Evolutionary conservation across 2,888 invertebrate genomes (phyloP).

Genomic region (Heliothis peltigera): DNA sequence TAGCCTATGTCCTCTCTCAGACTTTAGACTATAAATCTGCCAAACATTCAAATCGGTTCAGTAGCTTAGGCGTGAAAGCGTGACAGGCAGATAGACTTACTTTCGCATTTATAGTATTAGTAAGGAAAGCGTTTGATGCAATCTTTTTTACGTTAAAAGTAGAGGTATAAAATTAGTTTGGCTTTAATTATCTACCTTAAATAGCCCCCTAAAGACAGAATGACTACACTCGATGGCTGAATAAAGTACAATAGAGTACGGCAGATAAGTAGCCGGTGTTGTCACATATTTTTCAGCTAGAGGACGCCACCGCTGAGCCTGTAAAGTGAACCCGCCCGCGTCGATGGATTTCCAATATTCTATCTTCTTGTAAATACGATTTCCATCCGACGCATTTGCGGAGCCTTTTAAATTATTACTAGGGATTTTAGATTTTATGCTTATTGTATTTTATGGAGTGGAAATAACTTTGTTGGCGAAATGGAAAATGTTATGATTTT

Average conservation of each 20-base stretch:
- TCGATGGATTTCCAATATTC: constrained; percentile 64
- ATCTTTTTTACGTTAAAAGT: no score
- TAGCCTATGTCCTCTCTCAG: no score
- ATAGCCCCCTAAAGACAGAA: constrained; percentile 6
- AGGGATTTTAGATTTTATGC: constrained; percentile 22
- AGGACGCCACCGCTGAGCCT: constrained; percentile 35
- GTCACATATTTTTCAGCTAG: constrained; percentile 18
- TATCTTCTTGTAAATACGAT: constrained; percentile 62
- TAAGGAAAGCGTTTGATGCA: no score
- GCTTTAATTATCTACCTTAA: neutral
- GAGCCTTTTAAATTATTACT: constrained; percentile 34
- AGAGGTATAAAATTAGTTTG: neutral
- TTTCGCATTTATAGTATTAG: no score
- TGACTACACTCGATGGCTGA: constrained; percentile 34
- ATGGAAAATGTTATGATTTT: neutral
- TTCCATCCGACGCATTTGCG: constrained; percentile 36
- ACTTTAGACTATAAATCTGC: no score
- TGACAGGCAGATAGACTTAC: no score
- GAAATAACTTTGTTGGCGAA: constrained; percentile 16
- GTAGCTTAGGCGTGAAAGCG: no score
- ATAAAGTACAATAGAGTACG: constrained; percentile 20
- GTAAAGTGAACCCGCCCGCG: constrained; percentile 42
- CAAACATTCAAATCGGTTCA: no score
- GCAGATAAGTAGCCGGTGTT: constrained; percentile 13
- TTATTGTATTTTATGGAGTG: constrained; percentile 24